Base-by-base conservation (phyloP, 64 coral and sea anemone species). In the Pocillopora damicornis region DNA sequence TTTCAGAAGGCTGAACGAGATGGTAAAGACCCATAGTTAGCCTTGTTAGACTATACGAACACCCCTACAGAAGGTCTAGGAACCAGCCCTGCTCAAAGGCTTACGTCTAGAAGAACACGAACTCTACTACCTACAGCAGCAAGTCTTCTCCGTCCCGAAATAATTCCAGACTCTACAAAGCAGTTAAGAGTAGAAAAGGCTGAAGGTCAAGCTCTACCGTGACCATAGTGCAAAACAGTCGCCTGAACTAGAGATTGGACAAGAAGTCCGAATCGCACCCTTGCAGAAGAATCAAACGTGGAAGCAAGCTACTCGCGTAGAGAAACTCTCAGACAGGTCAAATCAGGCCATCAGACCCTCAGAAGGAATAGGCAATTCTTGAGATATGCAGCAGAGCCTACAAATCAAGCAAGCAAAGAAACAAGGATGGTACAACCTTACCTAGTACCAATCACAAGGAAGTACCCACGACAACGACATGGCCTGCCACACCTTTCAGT, bases 231-330 rank as follows among this genome's bases (percentile, higher is more conserved):
- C 72, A 3, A 91, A 67, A 66, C 60, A 61, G 63, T 67, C 83
- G 58, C 91, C 78, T 13, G 86, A 88, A 17, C 86, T 93, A 35
- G 79, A 89, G 35, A 83, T 93, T 78, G 86, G 91, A 30, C 30
- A 30, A 30, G 30, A 30, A 30, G 30, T 30, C 30, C 30, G 30
- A 30, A 30, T 30, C 30, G 14, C 60, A 59, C 86, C 86, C 23
- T 63, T 82, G 37, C 59, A 79, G 22, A 83, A 85, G 59, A 76
- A 75, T 38, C 81, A 82, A 38, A 71, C 87, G 18, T 89, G 91
- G 79, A 81, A 88, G n/a, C 26, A 80, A 25, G 91, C 58, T 58
- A 88, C 71, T 69, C 89, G 91, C 61, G 66, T 30, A 30, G 30
- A 30, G 30, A 30, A 30, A 30, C 30, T 30, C 30, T 30, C 30